Conservation (phyloP, 2,888 invertebrate genomes). For the Apodemia zela region DNA sequence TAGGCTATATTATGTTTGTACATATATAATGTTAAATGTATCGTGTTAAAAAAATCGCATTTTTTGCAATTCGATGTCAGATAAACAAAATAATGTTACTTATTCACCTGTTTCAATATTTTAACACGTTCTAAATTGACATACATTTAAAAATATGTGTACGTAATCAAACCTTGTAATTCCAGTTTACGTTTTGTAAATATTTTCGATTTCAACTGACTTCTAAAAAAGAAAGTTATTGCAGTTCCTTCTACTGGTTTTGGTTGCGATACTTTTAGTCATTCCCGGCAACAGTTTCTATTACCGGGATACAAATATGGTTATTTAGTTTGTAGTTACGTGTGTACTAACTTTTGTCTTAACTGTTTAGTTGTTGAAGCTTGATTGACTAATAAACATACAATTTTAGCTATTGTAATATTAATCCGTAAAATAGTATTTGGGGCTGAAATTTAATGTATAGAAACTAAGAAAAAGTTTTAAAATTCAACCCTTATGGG, state of each 20-base stretch:
- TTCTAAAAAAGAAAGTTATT: background rate
- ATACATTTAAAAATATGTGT: slow-evolving; percentile 5
- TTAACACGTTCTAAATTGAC: slow-evolving; percentile 1
- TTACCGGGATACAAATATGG: background rate
- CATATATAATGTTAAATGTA: too few relatives aligned
- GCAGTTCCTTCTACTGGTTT: background rate
- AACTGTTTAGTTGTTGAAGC: too few relatives aligned
- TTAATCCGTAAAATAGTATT: too few relatives aligned
- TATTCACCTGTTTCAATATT: background rate
- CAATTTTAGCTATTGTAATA: too few relatives aligned
- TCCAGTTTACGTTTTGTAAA: background rate
- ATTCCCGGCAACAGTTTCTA: background rate
- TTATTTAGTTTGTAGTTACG: too few relatives aligned
- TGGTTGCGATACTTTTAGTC: background rate
- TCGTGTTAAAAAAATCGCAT: too few relatives aligned
- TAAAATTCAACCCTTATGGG: too few relatives aligned
- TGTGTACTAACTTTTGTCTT: too few relatives aligned
- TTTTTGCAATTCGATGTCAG: background rate
- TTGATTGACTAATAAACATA: too few relatives aligned
- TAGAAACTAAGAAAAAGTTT: too few relatives aligned
- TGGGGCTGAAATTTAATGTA: too few relatives aligned
- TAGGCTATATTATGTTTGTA: too few relatives aligned
- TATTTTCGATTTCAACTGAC: slow-evolving; percentile 1
- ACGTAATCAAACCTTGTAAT: slow-evolving; percentile 1
- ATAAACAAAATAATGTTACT: slow-evolving; percentile 1